phyloP scores from a whole-genome alignment of 2,113 vertebrate genomes.

The Anguilla rostrata region DNA sequence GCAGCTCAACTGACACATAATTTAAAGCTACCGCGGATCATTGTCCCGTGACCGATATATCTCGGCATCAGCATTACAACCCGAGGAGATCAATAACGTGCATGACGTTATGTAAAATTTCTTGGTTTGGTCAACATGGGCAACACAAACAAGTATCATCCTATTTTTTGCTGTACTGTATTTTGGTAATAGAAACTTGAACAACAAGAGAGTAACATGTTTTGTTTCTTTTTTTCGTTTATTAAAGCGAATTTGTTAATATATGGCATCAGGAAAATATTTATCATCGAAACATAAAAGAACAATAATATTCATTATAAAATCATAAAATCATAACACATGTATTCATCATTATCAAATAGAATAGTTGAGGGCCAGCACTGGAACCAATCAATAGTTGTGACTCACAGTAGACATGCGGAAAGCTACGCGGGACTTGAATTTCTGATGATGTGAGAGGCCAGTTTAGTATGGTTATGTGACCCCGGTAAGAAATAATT shows the following conservation, averaged over 20 bases:
- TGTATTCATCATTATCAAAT: background rate
- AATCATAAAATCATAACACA: conserved; percentile 2
- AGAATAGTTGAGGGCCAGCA: background rate
- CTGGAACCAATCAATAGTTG: background rate
- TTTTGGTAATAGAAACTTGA: background rate
- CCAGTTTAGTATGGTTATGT: background rate
- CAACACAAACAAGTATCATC: background rate
- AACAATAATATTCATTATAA: background rate
- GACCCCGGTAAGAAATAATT: background rate
- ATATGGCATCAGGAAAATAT: background rate
- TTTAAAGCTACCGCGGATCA: background rate
- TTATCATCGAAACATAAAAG: background rate
- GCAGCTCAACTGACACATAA: conserved; percentile 1
- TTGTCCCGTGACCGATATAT: background rate
- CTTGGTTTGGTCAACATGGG: background rate
- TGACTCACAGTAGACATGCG: background rate
- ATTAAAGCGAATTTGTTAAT: background rate
- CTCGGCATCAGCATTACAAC: background rate
- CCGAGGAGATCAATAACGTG: background rate
- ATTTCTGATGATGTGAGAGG: background rate
- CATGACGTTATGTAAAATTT: background rate
- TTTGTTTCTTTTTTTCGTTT: background rate
- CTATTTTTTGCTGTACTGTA: background rate
- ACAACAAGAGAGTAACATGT: background rate
- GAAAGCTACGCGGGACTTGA: background rate